Base-by-base conservation (phyloP, 1,140 invertebrate species). In the Rhysida immarginata region DNA sequence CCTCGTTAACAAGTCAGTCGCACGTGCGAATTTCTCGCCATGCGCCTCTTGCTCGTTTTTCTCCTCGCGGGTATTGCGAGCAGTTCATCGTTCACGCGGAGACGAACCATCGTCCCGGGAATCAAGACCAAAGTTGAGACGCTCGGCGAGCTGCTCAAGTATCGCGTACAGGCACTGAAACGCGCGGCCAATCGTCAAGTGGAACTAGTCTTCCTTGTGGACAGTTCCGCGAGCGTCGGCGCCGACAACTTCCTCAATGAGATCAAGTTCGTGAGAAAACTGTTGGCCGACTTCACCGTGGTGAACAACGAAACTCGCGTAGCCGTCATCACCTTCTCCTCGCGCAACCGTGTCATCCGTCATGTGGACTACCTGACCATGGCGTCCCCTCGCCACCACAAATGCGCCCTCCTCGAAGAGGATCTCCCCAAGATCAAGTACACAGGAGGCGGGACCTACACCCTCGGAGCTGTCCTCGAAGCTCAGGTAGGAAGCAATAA, bases 181-280 rank as follows among this genome's bases (percentile, higher is more conserved):
- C 68, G 50, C 24, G 53, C 65, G 3, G 59, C 61, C 20, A 68
- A 69, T 59, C 65, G 66, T 46, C 61, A 77, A 64, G 67, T 81
- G 44, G 82, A 85, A 63, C 65, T 84, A 16, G 73, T 84, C 2
- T 84, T 85, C 62, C 69, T 84, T 16, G 76, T 85, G 8, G 82
- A 84, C 64, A 76, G 76, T 23, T 83, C 81, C 1, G 78, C 78
- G 0, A 81, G 78, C 49, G 78, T 84, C 1, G 82, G 82, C 1
- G 66, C 71, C 45, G 68, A 74, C 2, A 82, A 84, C 66, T 85
- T 84, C 65, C 69, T 70, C 55, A 80, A 79, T 59, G 82, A 84
- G 65, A 63, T 83, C 27, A 81, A 78, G 61, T 84, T 85, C 65
- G 81, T 83, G 2, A 77, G 77, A 59, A 82, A 82, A 64, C 66